Percentiles rank a stretch among this genome's conserved stretches.
Conservation (phyloP, 2,113 vertebrate species). For the Eulemur rufifrons region DNA sequence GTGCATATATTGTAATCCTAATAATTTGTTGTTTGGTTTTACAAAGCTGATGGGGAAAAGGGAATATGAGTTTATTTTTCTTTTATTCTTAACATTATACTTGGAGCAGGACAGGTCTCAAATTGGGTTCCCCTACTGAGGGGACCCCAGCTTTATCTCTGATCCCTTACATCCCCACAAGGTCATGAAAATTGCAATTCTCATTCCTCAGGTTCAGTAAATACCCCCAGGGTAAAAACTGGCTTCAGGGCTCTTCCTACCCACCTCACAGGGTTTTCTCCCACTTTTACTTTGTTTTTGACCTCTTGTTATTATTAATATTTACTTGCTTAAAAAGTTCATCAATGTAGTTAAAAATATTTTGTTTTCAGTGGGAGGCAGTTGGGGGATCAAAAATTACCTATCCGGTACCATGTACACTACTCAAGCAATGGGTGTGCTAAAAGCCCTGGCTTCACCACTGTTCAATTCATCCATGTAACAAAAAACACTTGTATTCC, state of each 20-base stretch:
- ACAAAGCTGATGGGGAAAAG: not conserved
- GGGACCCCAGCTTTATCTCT: not conserved
- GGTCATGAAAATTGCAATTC: not conserved
- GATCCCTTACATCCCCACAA: accelerated
- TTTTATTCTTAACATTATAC: not conserved
- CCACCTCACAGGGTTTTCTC: not conserved
- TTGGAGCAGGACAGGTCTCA: not conserved
- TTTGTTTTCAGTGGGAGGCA: not conserved
- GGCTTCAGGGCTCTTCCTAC: not conserved
- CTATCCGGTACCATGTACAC: no score
- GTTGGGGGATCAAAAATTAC: no score
- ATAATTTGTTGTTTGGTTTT: not conserved
- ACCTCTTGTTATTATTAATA: not conserved
- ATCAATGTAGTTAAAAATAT: not conserved
- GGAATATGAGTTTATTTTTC: not conserved
- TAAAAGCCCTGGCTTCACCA: no score
- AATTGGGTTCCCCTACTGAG: accelerated
- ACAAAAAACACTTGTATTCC: no score
- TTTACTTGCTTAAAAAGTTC: not conserved
- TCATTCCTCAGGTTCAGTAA: not conserved
- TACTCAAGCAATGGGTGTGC: no score
- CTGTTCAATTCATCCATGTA: no score
- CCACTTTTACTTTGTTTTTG: not conserved
- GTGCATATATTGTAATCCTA: not conserved
- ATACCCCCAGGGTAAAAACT: not conserved